Conservation (phyloP, 2,113 vertebrate genomes). For the Phylloscopus whistleri region DNA sequence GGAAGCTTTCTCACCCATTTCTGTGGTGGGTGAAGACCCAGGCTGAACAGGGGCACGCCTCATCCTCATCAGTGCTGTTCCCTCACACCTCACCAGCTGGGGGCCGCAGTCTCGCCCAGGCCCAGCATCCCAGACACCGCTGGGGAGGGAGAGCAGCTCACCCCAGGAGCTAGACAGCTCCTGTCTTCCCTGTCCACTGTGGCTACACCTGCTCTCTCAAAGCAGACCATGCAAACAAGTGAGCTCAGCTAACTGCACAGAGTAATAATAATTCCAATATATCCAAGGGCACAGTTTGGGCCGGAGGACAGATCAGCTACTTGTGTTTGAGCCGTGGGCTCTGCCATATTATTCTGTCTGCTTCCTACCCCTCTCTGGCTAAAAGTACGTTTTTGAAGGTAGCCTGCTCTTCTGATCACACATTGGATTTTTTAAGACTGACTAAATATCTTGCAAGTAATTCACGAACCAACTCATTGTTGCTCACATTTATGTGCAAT, state of each 20-base stretch:
- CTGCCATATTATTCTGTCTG: background rate
- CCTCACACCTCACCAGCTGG: background rate
- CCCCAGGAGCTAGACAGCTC: background rate
- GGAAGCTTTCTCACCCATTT: background rate
- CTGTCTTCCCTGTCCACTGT: background rate
- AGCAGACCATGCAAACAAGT: background rate
- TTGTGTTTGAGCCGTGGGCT: fast-evolving
- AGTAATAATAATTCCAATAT: background rate
- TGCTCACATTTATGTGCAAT: background rate
- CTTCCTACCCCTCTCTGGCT: background rate
- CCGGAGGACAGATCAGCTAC: background rate
- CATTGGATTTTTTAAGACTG: background rate
- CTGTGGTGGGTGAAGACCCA: background rate
- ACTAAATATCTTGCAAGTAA: background rate
- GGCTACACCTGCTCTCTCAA: background rate
- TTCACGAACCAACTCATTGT: background rate
- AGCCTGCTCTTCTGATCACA: background rate
- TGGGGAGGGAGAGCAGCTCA: background rate
- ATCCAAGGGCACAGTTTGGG: background rate
- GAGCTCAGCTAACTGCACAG: background rate
- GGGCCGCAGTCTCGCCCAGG: fast-evolving
- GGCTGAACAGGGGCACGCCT: background rate
- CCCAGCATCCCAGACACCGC: background rate
- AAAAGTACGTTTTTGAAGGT: background rate
- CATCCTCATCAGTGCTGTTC: fast-evolving